phyloP scores from a whole-genome alignment of 2,797 vertebrate genomes.

The Catamblyrhynchus diadema region DNA sequence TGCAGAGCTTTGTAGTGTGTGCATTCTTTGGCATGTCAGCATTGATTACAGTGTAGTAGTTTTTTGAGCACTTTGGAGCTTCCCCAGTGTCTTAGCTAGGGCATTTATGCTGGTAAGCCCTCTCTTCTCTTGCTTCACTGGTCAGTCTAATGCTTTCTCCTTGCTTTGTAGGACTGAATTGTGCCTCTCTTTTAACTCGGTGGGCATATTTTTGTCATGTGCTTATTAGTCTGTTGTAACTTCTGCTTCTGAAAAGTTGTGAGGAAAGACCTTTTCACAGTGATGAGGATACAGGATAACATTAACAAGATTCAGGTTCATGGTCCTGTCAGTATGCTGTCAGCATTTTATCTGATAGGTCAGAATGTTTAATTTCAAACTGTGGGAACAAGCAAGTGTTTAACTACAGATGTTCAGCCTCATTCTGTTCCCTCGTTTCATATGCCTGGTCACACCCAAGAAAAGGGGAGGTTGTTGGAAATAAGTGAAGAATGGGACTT shows the following conservation, averaged over 20 bases:
- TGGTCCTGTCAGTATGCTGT: constrained; percentile 9
- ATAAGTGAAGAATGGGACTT: not conserved
- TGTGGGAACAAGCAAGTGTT: not conserved
- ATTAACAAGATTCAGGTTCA: constrained; percentile 1
- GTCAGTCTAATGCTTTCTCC: not conserved
- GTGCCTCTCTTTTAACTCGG: not conserved
- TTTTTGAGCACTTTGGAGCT: not conserved
- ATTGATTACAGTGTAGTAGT: not conserved
- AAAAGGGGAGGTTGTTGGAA: not conserved
- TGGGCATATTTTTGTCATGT: not conserved
- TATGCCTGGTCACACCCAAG: not conserved
- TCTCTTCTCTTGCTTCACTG: not conserved
- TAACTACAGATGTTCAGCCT: not conserved
- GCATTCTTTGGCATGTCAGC: not conserved
- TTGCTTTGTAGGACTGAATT: not conserved
- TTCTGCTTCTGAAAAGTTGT: not conserved
- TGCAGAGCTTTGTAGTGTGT: not conserved
- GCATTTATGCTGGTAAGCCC: not conserved
- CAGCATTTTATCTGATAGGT: not conserved
- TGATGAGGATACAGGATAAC: not conserved
- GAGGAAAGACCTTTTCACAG: not conserved
- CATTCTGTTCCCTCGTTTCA: not conserved
- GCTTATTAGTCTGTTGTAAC: not conserved
- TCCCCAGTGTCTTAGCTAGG: not conserved
- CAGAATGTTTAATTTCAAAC: constrained; percentile 12